A percentile compares a stretch with the other conserved stretches of the same genome.
Evolutionary conservation across 2,113 vertebrate species (phyloP).

Genomic region (Megaceryle torquata): DNA sequence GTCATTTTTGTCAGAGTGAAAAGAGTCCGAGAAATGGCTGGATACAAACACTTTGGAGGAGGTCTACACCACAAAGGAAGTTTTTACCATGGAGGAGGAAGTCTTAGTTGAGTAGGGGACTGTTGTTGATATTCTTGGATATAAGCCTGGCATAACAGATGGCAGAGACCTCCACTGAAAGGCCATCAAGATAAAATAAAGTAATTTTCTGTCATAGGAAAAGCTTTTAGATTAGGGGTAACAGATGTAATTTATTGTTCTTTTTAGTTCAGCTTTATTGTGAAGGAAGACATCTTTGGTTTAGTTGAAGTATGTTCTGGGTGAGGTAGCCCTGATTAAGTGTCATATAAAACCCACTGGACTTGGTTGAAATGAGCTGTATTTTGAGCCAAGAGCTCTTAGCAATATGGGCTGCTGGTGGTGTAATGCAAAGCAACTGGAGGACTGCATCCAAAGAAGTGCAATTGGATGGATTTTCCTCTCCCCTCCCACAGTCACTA

Average conservation of each 20-base stretch:
- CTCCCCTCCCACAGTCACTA: neutral
- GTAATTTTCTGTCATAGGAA: neutral
- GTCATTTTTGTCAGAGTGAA: neutral
- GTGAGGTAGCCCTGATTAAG: neutral
- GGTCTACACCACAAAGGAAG: neutral
- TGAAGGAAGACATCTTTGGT: neutral
- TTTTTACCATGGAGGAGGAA: neutral
- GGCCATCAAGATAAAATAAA: neutral
- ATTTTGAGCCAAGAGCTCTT: neutral
- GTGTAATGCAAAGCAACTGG: neutral
- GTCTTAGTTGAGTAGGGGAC: neutral
- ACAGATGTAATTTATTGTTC: neutral
- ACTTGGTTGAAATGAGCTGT: neutral
- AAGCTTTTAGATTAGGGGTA: neutral
- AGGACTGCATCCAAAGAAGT: neutral
- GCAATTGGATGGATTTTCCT: neutral
- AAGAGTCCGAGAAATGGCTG: neutral
- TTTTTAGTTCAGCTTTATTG: neutral
- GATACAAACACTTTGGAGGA: neutral
- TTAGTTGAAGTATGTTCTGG: neutral
- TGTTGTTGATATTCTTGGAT: neutral
- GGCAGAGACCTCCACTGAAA: neutral
- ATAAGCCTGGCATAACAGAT: neutral
- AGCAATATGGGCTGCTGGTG: neutral
- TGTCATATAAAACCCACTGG: neutral